Conservation (phyloP, 2,113 vertebrate genomes). For the Chiloscyllium plagiosum region DNA sequence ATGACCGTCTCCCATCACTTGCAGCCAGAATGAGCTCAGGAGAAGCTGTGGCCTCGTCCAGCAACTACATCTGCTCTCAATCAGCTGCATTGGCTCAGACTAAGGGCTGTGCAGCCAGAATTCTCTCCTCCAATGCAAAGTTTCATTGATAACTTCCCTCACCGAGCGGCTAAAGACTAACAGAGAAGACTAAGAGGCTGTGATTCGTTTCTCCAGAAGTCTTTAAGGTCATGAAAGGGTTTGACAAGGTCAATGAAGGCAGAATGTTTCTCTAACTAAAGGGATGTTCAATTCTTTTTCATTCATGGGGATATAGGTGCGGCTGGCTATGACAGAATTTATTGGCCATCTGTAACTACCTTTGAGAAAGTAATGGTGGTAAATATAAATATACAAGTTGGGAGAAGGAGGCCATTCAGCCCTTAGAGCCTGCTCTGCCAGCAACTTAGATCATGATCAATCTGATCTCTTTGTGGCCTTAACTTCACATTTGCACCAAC, state of each 20-base stretch:
- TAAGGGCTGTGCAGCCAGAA: too few relatives aligned
- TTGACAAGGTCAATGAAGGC: not conserved
- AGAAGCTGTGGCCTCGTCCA: not conserved
- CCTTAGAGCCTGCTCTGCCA: too few relatives aligned
- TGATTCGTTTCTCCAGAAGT: not conserved
- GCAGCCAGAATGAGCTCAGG: conserved; percentile 26
- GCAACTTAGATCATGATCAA: too few relatives aligned
- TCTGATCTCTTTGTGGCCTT: too few relatives aligned
- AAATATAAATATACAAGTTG: too few relatives aligned
- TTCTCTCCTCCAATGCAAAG: not conserved
- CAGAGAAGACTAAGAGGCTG: not conserved
- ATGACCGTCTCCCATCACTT: not conserved
- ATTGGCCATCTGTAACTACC: too few relatives aligned
- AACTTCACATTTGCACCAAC: too few relatives aligned
- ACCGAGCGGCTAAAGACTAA: not conserved
- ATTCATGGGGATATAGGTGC: too few relatives aligned
- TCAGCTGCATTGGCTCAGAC: not conserved
- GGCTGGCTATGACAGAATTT: too few relatives aligned
- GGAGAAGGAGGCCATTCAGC: too few relatives aligned
- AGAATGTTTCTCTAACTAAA: not conserved
- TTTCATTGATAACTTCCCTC: not conserved
- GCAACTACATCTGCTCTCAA: conserved; percentile 14
- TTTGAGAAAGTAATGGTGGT: too few relatives aligned
- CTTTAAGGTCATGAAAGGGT: not conserved
- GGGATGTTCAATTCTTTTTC: too few relatives aligned